A percentile compares a stretch with the other conserved stretches of the same genome.
Conservation (phyloP, 2,797 vertebrate genomes). For the Alca torda region DNA sequence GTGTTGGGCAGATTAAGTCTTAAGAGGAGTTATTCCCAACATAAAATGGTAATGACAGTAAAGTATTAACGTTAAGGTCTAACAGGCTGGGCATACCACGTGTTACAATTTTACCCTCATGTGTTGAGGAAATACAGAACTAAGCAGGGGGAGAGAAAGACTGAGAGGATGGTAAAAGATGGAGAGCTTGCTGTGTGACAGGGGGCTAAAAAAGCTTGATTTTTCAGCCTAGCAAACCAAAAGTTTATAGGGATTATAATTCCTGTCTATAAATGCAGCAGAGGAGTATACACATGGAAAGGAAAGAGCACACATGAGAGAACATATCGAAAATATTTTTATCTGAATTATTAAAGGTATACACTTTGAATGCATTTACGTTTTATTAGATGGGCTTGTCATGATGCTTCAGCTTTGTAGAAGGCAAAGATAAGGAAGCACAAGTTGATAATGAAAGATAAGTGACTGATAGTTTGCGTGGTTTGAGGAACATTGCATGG, state of each 20-base stretch:
- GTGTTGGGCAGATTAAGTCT: background rate
- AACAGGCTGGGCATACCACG: rapidly evolving
- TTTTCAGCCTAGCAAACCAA: background rate
- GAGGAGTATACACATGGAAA: background rate
- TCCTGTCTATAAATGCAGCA: background rate
- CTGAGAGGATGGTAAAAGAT: background rate
- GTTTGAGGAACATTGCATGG: background rate
- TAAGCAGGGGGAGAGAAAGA: background rate
- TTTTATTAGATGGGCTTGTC: background rate
- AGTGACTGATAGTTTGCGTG: background rate
- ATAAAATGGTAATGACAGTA: background rate
- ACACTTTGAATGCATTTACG: background rate
- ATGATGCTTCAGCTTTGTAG: background rate
- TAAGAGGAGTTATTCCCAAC: background rate
- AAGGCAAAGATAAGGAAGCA: background rate
- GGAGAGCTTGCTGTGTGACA: background rate
- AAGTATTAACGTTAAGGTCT: background rate
- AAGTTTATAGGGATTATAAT: background rate
- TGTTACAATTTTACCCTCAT: background rate
- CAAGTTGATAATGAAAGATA: background rate
- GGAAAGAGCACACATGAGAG: background rate
- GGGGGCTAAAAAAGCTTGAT: background rate
- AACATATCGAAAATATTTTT: background rate
- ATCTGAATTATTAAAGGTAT: background rate
- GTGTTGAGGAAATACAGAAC: background rate